phyloP scores from a whole-genome alignment of 2,113 vertebrate genomes.

The Taxidea taxus region DNA sequence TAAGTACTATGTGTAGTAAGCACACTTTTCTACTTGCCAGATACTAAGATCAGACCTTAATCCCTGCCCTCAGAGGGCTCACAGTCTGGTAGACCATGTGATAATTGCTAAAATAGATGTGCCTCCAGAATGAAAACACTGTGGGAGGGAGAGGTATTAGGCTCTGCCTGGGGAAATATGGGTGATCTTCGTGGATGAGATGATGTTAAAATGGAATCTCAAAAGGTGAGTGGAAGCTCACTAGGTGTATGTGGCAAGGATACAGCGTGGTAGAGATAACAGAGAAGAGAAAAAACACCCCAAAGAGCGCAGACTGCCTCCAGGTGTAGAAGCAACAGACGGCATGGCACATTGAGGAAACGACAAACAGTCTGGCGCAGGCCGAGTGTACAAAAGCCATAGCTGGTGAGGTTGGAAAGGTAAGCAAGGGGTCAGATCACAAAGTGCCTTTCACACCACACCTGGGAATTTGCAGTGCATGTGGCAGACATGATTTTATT shows the following conservation, averaged over 20 bases:
- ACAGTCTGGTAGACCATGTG: not conserved
- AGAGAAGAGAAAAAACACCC: not conserved
- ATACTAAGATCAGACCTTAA: not conserved
- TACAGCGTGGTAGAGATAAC: not conserved
- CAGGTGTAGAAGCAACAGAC: not conserved
- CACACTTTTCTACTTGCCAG: not conserved
- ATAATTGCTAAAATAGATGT: not conserved
- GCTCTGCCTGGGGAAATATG: not conserved
- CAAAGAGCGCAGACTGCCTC: not conserved
- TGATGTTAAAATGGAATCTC: not conserved
- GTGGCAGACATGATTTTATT: conserved; percentile 57
- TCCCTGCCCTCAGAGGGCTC: not conserved
- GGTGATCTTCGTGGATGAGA: not conserved
- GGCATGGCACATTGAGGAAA: not conserved
- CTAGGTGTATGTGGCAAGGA: not conserved
- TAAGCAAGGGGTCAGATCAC: conserved; percentile 31
- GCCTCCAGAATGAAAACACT: not conserved
- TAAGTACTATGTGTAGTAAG: not conserved
- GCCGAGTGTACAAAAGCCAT: not conserved
- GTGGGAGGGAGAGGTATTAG: not conserved
- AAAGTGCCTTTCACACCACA: not conserved
- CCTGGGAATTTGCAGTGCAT: not conserved
- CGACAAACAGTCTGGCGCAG: not conserved
- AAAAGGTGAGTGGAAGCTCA: not conserved
- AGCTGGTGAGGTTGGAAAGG: conserved; percentile 36